Conservation (phyloP, 2,113 vertebrate genomes). For the Carassius gibelio region DNA sequence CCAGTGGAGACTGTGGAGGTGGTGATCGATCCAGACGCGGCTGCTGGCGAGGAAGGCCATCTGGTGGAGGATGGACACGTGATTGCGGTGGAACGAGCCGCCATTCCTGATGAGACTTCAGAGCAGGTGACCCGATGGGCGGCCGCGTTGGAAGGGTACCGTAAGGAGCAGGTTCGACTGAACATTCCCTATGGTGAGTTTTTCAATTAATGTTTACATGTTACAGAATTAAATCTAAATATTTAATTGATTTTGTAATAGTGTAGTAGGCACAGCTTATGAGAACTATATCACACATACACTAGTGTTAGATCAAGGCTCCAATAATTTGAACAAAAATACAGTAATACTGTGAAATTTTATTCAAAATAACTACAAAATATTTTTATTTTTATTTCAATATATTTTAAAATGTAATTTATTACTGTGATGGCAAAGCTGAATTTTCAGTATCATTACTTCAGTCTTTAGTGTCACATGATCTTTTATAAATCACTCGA, state of each 20-base stretch:
- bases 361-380: too few species aligned
- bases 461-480: too few species aligned
- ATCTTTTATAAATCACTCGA: too few species aligned
- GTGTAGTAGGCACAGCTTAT: not conserved
- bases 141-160: constrained; percentile 92
- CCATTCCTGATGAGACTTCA: constrained; percentile 92
- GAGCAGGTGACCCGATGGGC: constrained; percentile 99
- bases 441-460: not conserved
- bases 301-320: too few species aligned
- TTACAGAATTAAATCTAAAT: not conserved
- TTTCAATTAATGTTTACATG: not conserved
- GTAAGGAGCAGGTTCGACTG: constrained; percentile 95
- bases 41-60: constrained; percentile 85
- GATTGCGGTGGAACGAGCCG: constrained; percentile 91
- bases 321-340: too few species aligned
- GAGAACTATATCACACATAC: too few species aligned
- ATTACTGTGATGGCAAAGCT: not conserved
- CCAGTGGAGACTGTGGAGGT: constrained; percentile 98
- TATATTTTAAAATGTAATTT: not conserved
- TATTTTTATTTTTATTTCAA: too few species aligned
- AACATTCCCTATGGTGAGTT: constrained; percentile 95
- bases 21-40: constrained; percentile 95
- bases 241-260: not conserved
- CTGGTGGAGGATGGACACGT: constrained; percentile 95
- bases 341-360: too few species aligned